Percentiles rank a stretch among this genome's conserved stretches.
Evolutionary conservation across 2,888 invertebrate species (phyloP).

Genomic region (Agriopis aurantiaria): DNA sequence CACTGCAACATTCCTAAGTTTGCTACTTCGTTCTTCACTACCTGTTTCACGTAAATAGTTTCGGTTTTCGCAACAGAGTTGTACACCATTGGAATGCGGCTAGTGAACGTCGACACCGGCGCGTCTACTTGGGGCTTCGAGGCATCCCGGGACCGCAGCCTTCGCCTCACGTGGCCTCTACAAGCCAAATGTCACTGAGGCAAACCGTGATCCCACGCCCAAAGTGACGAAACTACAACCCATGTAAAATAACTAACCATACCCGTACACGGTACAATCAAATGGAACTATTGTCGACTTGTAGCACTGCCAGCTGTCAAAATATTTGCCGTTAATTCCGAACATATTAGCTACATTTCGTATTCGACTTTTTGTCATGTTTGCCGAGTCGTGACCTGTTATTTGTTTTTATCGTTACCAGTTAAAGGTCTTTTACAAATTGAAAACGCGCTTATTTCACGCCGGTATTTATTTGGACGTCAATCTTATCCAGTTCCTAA

Average conservation of each 20-base stretch:
- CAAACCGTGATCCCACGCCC: slow-evolving; percentile 68
- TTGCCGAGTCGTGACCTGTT: slow-evolving; percentile 50
- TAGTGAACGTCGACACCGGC: slow-evolving; percentile 73
- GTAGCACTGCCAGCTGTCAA: slow-evolving; percentile 60
- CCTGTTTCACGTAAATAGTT: slow-evolving; percentile 50
- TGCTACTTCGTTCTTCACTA: slow-evolving; percentile 35
- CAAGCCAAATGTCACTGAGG: slow-evolving; percentile 75
- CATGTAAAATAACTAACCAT: slow-evolving; percentile 40
- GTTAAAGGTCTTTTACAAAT: slow-evolving; percentile 32
- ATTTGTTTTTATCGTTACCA: slow-evolving; percentile 35
- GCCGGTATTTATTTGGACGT: slow-evolving; percentile 44
- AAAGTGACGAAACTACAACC: slow-evolving; percentile 45
- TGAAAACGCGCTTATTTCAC: slow-evolving; percentile 23
- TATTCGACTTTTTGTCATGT: slow-evolving; percentile 56
- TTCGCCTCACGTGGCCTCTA: slow-evolving; percentile 57
- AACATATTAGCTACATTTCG: slow-evolving; percentile 59
- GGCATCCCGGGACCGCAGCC: slow-evolving; percentile 67
- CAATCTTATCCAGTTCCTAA: slow-evolving; percentile 66
- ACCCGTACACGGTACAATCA: slow-evolving; percentile 34
- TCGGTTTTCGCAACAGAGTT: slow-evolving; percentile 66
- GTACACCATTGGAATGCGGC: slow-evolving; percentile 71
- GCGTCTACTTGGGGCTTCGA: slow-evolving; percentile 52
- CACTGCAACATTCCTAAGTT: slow-evolving; percentile 28
- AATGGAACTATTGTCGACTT: slow-evolving; percentile 49
- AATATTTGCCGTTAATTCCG: slow-evolving; percentile 59